Percentiles rank a stretch among this genome's conserved stretches.
These are phyloP conservation scores for Oceanodroma leucorhoa DNA, from an alignment of 2,797 vertebrate species.

Conservation along the genomic window DNA sequence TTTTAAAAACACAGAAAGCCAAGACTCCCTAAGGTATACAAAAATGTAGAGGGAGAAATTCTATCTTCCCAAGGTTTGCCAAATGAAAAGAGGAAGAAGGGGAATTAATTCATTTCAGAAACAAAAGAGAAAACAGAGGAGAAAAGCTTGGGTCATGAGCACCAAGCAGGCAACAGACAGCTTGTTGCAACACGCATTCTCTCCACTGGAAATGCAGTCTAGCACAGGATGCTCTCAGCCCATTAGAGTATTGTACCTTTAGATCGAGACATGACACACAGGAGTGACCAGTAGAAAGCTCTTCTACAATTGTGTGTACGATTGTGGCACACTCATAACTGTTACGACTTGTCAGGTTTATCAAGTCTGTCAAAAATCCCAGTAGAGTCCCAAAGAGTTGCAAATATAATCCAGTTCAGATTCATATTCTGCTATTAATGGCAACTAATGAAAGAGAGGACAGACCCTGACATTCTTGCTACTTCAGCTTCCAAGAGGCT, in stretches of 20 bases:
- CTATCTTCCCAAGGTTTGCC: conserved; percentile 26
- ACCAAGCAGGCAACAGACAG: not conserved
- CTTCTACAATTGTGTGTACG: rapidly evolving
- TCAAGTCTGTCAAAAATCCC: not conserved
- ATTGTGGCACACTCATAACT: not conserved
- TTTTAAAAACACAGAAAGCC: conserved; percentile 42
- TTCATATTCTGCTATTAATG: not conserved
- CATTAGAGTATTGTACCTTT: not conserved
- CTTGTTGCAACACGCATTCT: not conserved
- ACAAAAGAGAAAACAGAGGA: not conserved
- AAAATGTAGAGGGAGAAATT: conserved; percentile 49
- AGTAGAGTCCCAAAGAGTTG: not conserved
- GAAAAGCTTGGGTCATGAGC: not conserved
- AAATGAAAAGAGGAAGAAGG: conserved; percentile 34
- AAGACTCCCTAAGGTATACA: conserved; percentile 35
- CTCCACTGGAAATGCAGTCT: not conserved
- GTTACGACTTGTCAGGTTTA: not conserved
- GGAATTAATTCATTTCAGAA: conserved; percentile 23
- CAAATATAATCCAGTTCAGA: not conserved
- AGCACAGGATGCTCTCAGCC: not conserved
- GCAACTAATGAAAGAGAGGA: not conserved
- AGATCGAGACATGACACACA: rapidly evolving
- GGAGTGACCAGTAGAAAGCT: not conserved
- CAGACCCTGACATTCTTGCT: not conserved
- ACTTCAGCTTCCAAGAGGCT: not conserved